phyloP scores from a whole-genome alignment of 2,888 invertebrate genomes.

The Torymus aiolomorphi region DNA sequence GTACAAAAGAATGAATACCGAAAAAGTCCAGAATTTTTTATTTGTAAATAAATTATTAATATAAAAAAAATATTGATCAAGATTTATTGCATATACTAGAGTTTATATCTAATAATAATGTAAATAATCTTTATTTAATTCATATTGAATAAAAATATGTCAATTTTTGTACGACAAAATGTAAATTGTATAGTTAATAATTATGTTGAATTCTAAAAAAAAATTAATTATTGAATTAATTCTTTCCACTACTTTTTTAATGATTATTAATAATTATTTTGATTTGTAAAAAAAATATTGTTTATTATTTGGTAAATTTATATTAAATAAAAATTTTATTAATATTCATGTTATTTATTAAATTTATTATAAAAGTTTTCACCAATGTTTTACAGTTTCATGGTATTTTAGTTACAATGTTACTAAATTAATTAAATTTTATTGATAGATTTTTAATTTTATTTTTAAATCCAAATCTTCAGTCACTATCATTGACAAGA shows the following conservation, averaged over 20 bases:
- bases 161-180: not conserved
- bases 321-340: constrained; percentile 16
- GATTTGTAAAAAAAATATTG: constrained; percentile 2
- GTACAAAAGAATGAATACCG: not conserved
- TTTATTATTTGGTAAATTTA: not conserved
- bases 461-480: constrained; percentile 52
- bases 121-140: not conserved
- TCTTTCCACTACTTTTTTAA: not conserved
- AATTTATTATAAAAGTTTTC: not conserved
- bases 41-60: constrained; percentile 2
- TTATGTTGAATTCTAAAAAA: not conserved
- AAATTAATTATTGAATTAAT: not conserved
- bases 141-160: too few relatives aligned
- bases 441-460: constrained; percentile 45
- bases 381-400: constrained; percentile 5
- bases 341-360: constrained; percentile 12
- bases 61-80: not conserved
- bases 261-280: not conserved
- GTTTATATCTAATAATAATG: not conserved
- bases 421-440: constrained; percentile 2
- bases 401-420: not conserved
- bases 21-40: not conserved
- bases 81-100: not conserved
- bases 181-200: not conserved
- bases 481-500: constrained; percentile 42